Base-by-base conservation (phyloP, 2,797 vertebrate genomes). In the Catostomus latipinnis region DNA sequence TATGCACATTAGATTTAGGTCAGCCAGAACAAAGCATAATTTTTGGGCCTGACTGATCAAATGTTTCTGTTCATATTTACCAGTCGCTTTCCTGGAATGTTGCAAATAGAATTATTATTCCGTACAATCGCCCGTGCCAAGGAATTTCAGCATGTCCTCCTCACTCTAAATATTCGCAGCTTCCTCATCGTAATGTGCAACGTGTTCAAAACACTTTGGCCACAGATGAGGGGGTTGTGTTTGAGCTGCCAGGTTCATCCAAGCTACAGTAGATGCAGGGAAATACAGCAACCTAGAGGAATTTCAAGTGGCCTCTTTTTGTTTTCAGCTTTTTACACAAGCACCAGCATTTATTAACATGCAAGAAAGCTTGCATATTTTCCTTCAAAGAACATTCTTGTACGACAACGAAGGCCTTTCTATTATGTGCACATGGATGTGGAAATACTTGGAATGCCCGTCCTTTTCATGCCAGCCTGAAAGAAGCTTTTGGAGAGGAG, bases 1-100 rank as follows among this genome's bases (percentile, higher is more conserved):
- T 70, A 56, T 67, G 84, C 83, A 86, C 62, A 13, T 91, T 86
- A 67, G 86, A 93, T 93, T 88, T 92, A 84, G 91, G 93, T 92
- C 93, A 91, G 81, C 83, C 63, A 61, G 84, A 89, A 93, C 88
- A 93, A 93, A 78, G 34, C 62, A 46, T 65, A n/a, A n/a, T 8
- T 65, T 65, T 65, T 8, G n/a, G 43, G 43, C 46, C 34, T 63
- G 84, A 81, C 83, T 84, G 89, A 85, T 85, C 13, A 75, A 86
- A 85, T 86, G 86, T 89, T 82, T 88, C 71, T 85, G 48, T 75
- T 91, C 88, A 86, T 88, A 89, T 88, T 58, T 86, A 83, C 86
- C 82, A 80, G 58, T 80, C 49, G 76, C 83, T 80, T 77, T 81
- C 78, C 80, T 87, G 90, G 91, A 93, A 92, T 93, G 90, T 84